Conservation (phyloP, 2,113 vertebrate genomes). For the Eolophus roseicapilla region DNA sequence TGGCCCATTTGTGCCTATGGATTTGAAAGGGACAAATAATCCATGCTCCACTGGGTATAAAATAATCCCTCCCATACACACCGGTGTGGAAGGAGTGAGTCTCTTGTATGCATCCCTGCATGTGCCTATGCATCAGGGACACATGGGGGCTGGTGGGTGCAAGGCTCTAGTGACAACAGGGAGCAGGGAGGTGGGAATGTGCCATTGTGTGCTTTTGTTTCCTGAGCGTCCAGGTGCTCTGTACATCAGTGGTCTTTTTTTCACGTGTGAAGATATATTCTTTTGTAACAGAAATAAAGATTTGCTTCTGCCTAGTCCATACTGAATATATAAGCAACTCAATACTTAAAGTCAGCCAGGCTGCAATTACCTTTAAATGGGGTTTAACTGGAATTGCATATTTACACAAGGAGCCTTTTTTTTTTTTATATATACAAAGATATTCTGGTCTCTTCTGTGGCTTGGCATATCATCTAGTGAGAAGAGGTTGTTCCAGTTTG, state of each 20-base stretch:
- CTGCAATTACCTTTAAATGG: neutral
- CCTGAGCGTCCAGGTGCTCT: neutral
- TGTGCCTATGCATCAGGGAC: accelerated
- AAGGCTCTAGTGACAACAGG: neutral
- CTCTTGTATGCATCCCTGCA: neutral
- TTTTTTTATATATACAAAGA: neutral
- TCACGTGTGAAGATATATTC: neutral
- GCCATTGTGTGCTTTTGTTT: neutral
- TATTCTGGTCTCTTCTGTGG: neutral
- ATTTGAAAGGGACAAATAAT: neutral
- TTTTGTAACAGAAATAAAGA: neutral
- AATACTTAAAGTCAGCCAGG: neutral
- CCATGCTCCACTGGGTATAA: accelerated
- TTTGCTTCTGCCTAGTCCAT: neutral
- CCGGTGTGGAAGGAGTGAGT: neutral
- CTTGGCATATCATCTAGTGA: neutral
- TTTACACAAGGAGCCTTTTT: neutral
- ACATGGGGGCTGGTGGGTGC: accelerated
- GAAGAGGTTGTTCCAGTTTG: neutral
- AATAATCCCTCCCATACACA: accelerated
- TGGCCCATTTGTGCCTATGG: neutral
- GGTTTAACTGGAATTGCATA: neutral
- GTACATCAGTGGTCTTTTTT: neutral
- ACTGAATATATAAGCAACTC: neutral
- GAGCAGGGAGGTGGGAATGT: neutral